phyloP scores from a whole-genome alignment of 2,888 invertebrate genomes.

The Patella caerulea region DNA sequence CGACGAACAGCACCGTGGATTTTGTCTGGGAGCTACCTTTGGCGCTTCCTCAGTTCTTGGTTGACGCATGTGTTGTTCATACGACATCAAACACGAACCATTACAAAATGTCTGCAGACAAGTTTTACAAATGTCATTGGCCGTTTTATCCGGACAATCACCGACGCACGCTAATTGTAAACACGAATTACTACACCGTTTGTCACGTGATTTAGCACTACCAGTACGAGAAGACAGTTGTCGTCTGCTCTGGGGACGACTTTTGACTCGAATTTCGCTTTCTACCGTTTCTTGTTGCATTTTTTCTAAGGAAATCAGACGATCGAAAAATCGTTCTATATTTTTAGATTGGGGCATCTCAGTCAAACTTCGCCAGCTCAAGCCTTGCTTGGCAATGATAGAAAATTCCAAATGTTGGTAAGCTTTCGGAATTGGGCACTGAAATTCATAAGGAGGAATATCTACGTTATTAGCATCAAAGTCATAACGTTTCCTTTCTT shows the following conservation, averaged over 20 bases:
- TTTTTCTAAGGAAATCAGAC: constrained; percentile 56
- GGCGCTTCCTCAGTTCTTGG: constrained; percentile 37
- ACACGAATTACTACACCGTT: constrained; percentile 56
- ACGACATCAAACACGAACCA: constrained; percentile 53
- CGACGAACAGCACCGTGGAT: constrained; percentile 48
- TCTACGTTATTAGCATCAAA: constrained; percentile 60
- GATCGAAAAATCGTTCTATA: constrained; percentile 41
- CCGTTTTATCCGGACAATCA: constrained; percentile 60
- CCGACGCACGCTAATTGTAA: constrained; percentile 62
- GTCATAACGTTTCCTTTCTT: constrained; percentile 60
- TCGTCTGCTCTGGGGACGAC: constrained; percentile 37
- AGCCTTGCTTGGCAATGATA: constrained; percentile 48
- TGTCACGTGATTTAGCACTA: constrained; percentile 47
- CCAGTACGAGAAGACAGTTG: constrained; percentile 35
- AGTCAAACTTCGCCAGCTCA: constrained; percentile 51
- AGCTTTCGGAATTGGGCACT: constrained; percentile 49
- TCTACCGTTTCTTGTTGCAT: constrained; percentile 57
- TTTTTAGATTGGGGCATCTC: constrained; percentile 32
- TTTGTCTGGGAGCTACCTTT: constrained; percentile 31
- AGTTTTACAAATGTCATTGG: constrained; percentile 40
- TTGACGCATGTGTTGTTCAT: constrained; percentile 58
- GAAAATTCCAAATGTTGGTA: constrained; percentile 49
- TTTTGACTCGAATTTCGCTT: constrained; percentile 50
- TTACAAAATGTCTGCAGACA: constrained; percentile 54
- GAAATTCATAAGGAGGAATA: constrained; percentile 55